Evolutionary conservation across 2,113 vertebrate species (phyloP), one percentile per base, ranked within the genome.

Genomic region (Phyllostomus discolor): DNA sequence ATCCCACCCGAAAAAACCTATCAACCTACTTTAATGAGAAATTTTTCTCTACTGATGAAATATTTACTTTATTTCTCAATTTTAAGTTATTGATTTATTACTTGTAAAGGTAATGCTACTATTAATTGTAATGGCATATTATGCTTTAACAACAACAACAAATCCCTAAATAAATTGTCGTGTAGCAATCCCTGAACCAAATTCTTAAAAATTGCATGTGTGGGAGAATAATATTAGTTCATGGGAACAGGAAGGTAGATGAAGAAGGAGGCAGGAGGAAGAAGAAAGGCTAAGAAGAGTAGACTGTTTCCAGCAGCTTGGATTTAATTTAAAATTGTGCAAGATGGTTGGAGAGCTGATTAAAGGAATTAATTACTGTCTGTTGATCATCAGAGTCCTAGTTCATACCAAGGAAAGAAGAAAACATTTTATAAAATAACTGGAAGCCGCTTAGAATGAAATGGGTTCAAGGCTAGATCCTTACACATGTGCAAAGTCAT

Each of bases 311-410:
- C 84, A 97, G 94, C 89, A 97, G 73, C 82, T 97, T 96, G 89
- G 94, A 89, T 97, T 97, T 97, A 97, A 98, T 98, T 97, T 98
- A 96, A 97, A 98, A 98, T 93, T 95, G 78, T 95, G 91, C 33
- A 41, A 59, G 82, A 94, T 89, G 95, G 93, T 97, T 96, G 79
- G 88, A 86, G 86, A 92, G 8, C 91, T 97, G 96, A 92, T 96
- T 97, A 95, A 96, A 75, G 67, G 95, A 91, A 92, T 98, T 95
- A 97, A 92, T 97, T 97, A 97, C 80, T 91, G 70, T 78, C 69
- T 97, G 75, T 97, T 98, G 83, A 97, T 97, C 92, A 96, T 12
- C 2, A 54, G 90, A 43, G 82, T 76, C 17, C 52, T 83, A 64
- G 80, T 38, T 93, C 41, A 66, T 88, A 93, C 46, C 38, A 93